phyloP scores from a whole-genome alignment of 1,140 invertebrate species.

The Oedothorax gibbosus region DNA sequence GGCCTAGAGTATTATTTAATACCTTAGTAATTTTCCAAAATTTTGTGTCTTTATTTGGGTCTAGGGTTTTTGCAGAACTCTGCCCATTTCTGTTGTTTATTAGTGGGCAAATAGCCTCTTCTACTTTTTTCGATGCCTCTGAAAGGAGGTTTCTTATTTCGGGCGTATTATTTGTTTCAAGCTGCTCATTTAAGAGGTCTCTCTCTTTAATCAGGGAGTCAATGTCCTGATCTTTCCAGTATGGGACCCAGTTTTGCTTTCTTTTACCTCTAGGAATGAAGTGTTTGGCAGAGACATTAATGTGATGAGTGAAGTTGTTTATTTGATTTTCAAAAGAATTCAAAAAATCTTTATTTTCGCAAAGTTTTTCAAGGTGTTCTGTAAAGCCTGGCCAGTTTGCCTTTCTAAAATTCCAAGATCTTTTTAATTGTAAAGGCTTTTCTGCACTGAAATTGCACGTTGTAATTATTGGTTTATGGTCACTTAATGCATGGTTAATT shows the following conservation, averaged over 20 bases:
- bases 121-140: conserved; percentile 5
- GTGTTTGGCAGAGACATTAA: background rate
- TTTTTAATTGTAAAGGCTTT: background rate
- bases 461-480: background rate
- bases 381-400: conserved; percentile 6
- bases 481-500: background rate
- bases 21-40: too few relatives aligned
- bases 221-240: conserved; percentile 16
- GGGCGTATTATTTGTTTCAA: background rate
- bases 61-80: background rate
- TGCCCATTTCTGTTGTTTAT: background rate
- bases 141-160: background rate
- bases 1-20: too few relatives aligned
- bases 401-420: conserved; percentile 15
- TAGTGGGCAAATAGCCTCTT: background rate
- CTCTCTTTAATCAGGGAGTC: background rate
- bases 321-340: background rate
- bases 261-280: conserved; percentile 15
- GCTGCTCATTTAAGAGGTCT: background rate
- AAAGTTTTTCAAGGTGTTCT: background rate
- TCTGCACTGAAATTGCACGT: background rate
- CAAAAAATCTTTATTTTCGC: too few relatives aligned
- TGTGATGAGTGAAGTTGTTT: background rate
- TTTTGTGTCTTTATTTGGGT: too few relatives aligned
- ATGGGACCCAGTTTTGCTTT: conserved; percentile 9